phyloP scores from a whole-genome alignment of 2,888 invertebrate species.

The Tetranychus piercei region DNA sequence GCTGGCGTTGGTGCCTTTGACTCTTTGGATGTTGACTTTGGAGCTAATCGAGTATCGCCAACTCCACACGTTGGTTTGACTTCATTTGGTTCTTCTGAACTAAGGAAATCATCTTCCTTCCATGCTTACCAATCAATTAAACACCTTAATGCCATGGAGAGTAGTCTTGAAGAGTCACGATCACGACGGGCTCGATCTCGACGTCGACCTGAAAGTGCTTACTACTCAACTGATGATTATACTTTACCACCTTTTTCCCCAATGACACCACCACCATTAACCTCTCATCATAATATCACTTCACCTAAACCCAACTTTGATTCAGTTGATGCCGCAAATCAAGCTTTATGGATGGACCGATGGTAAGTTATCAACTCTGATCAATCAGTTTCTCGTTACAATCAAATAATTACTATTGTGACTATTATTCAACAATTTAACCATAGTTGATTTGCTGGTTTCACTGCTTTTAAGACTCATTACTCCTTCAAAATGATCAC shows the following conservation, averaged over 20 bases:
- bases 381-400: not conserved
- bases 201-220: conserved; percentile 7
- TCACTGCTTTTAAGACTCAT: too few relatives aligned
- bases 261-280: not conserved
- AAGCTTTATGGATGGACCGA: not conserved
- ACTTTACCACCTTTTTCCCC: not conserved
- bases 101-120: conserved; percentile 15
- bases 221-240: conserved; percentile 1
- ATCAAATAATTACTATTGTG: not conserved
- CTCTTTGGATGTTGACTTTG: not conserved
- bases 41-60: conserved; percentile 3
- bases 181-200: conserved; percentile 10
- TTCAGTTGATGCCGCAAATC: not conserved
- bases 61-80: not conserved
- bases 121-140: conserved; percentile 14
- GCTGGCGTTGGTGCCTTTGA: not conserved
- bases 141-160: conserved; percentile 12
- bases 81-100: not conserved
- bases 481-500: too few relatives aligned
- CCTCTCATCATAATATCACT: not conserved
- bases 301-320: not conserved
- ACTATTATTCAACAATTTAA: too few relatives aligned
- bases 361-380: not conserved
- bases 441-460: too few relatives aligned
- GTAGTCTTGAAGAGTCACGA: conserved; percentile 2